Conservation (phyloP, 1,140 invertebrate species). For the Brevipalpus yothersi region DNA sequence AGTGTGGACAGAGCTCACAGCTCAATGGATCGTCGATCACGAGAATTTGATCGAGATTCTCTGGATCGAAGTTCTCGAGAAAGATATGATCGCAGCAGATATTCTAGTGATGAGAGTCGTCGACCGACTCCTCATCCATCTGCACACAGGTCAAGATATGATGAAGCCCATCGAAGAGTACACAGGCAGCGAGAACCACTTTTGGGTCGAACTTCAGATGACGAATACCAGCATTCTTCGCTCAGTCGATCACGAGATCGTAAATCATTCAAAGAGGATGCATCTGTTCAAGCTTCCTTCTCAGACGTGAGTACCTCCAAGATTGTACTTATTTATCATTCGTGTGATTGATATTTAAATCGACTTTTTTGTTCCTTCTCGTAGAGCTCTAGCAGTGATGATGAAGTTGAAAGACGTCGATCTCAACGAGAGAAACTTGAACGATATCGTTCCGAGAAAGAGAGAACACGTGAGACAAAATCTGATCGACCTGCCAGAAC, state of each 20-base stretch:
- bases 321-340: neutral
- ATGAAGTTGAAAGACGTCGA: neutral
- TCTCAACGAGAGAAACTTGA: neutral
- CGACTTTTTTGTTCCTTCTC: neutral
- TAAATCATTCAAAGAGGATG: conserved; percentile 6
- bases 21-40: too few species aligned
- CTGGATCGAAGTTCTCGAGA: too few species aligned
- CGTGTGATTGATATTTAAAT: neutral
- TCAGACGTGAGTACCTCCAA: neutral
- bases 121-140: too few species aligned
- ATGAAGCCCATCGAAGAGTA: too few species aligned
- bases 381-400: neutral
- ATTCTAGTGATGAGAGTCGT: too few species aligned
- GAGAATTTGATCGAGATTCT: too few species aligned
- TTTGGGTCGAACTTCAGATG: conserved; percentile 1
- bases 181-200: too few species aligned
- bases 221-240: conserved; percentile 13
- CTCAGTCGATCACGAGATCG: too few species aligned
- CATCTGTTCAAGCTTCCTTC: conserved; percentile 9
- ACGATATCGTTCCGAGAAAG: neutral
- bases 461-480: neutral
- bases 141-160: too few species aligned
- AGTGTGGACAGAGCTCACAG: too few species aligned
- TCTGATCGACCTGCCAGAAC: neutral
- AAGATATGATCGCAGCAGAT: too few species aligned